Evolutionary conservation across 2,113 vertebrate genomes (phyloP).

Genomic region (Muntiacus reevesi): DNA sequence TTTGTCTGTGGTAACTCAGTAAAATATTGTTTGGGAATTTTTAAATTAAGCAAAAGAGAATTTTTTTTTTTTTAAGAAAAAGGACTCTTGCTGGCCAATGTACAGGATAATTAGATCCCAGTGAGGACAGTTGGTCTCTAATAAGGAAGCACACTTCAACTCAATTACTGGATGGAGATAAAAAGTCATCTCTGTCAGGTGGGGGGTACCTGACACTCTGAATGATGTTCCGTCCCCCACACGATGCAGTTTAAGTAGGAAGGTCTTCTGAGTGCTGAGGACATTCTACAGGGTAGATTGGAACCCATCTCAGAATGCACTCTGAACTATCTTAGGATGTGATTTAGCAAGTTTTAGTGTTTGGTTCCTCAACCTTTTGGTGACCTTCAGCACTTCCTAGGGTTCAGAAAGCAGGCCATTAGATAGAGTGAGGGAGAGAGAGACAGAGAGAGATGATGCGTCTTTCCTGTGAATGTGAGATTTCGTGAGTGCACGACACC

Average conservation of each 20-base stretch:
- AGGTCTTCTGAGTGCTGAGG: not conserved
- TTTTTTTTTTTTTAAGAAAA: not conserved
- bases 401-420: not conserved
- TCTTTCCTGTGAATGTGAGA: not conserved
- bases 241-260: not conserved
- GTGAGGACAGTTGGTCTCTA: not conserved
- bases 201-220: not conserved
- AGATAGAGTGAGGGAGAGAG: not conserved
- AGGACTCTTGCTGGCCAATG: not conserved
- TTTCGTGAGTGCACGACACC: fast-evolving
- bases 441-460: not conserved
- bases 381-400: not conserved
- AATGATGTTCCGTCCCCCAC: not conserved
- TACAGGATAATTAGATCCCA: not conserved
- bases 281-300: not conserved
- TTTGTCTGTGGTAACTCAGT: constrained; percentile 6
- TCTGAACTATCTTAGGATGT: not conserved
- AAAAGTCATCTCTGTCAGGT: not conserved
- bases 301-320: not conserved
- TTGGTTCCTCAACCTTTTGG: not conserved
- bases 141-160: not conserved
- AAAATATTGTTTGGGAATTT: constrained; percentile 31
- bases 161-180: not conserved
- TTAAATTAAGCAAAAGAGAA: constrained; percentile 13
- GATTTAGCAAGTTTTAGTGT: not conserved